phyloP scores from a whole-genome alignment of 2,113 vertebrate species.

The Cephalopholis sonnerati region DNA sequence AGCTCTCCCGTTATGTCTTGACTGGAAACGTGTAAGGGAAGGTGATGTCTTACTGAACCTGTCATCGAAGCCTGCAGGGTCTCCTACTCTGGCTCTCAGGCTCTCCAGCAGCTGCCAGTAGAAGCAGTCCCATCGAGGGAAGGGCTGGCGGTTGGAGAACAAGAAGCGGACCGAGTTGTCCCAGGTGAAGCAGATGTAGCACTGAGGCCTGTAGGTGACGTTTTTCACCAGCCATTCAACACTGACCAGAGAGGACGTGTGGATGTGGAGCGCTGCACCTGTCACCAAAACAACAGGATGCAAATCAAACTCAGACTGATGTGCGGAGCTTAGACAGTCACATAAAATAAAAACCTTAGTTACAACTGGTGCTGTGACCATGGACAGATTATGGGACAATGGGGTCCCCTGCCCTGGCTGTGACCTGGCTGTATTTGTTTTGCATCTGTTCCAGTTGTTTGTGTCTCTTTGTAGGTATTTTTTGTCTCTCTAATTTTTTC shows the following conservation, averaged over 20 bases:
- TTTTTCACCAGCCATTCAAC: conserved; percentile 92
- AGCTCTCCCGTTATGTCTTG: not conserved
- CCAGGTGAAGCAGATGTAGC: conserved; percentile 90
- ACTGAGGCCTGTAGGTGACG: conserved; percentile 90
- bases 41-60: conserved; percentile 78
- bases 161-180: conserved; percentile 82
- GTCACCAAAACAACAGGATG: not conserved
- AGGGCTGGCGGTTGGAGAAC: conserved; percentile 85
- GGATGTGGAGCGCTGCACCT: conserved; percentile 92
- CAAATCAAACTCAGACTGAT: not conserved
- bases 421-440: not conserved
- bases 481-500: no score
- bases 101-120: conserved; percentile 87
- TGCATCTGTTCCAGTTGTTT: no score
- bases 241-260: conserved; percentile 85
- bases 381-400: not conserved
- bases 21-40: not conserved
- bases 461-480: not conserved
- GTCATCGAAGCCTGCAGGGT: conserved; percentile 84
- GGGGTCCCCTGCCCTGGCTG: not conserved
- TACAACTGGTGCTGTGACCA: not conserved
- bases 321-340: not conserved
- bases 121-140: conserved; percentile 81
- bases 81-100: conserved; percentile 77
- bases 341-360: not conserved